Evolutionary conservation across 2,113 vertebrate species (phyloP).

Genomic region (Pithys albifrons): DNA sequence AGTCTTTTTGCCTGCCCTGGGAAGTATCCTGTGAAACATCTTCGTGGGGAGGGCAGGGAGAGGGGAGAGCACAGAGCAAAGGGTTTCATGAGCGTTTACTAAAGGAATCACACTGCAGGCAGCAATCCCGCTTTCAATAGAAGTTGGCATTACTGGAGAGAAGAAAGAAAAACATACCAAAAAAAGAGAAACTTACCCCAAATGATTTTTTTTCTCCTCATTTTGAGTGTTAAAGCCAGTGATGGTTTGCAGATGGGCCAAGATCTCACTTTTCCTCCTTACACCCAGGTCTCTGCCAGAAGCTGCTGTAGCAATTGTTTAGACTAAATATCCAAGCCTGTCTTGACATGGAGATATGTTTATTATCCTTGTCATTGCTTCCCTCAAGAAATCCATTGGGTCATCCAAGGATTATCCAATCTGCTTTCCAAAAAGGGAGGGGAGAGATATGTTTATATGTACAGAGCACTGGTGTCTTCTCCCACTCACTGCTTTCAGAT

Average conservation of each 20-base stretch:
- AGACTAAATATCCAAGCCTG: background rate
- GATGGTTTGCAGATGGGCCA: slow-evolving; percentile 9
- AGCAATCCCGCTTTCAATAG: background rate
- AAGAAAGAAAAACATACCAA: background rate
- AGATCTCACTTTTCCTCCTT: slow-evolving; percentile 11
- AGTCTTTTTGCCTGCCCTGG: background rate
- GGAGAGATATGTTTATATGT: background rate
- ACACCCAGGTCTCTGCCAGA: slow-evolving; percentile 21
- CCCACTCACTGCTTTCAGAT: background rate
- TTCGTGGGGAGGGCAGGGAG: background rate
- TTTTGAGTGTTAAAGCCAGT: background rate
- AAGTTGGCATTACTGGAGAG: background rate
- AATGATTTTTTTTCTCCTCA: background rate
- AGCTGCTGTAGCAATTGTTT: slow-evolving; percentile 14
- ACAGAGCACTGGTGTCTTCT: background rate
- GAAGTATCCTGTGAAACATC: background rate
- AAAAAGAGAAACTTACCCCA: background rate
- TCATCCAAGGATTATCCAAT: slow-evolving; percentile 39
- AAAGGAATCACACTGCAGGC: background rate
- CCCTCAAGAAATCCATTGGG: slow-evolving; percentile 24
- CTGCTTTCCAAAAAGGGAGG: background rate
- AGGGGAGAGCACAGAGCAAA: background rate
- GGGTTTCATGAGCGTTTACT: background rate
- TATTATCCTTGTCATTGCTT: slow-evolving; percentile 31
- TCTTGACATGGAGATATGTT: background rate